Base-by-base conservation (phyloP, 1,140 invertebrate genomes). In the Rhopalosiphum padi region DNA sequence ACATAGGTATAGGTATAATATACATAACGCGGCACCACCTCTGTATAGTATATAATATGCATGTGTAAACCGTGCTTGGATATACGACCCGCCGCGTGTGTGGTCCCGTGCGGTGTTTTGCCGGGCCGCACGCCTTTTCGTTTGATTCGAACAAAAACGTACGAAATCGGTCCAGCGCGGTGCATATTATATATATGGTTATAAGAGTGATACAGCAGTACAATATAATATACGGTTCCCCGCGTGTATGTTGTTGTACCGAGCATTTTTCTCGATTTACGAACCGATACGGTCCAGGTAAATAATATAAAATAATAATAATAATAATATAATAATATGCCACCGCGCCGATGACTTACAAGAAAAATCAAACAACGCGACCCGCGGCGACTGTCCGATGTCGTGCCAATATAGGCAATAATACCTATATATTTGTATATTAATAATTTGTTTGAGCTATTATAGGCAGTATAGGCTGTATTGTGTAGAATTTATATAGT, bases 51-150 rank as follows among this genome's bases (percentile, higher is more conserved):
- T 60, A 30, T 60, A 30, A 30, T 60, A 30, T 77, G 30, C 60
- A 6, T 30, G 83, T 46, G 41, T 51, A 51, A n/a, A 88, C 43
- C 86, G 46, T 41, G 43, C 9, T 46, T 4, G 9, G n/a, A 87
- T 35, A 48, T 53, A 88, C n/a, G 87, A 37, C 48, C 48, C 87
- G 2, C 30, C n/a, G 43, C 43, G 60, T 91, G 90, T 91, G 90
- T 83, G 90, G 90, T 91, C 90, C 23, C 3, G 1, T 41, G 51
- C 55, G 7, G 23, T 90, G 90, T 91, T 91, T 83, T 51, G 90
- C 68, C 90, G 48, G 68, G 7, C 25, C 55, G 4, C n/a, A 60
- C 60, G 90, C 68, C 68, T 48, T 90, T 91, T 82, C 90, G 68
- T 91, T 91, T 83, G 68, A 91, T 91, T 83, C n/a, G 37, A 51